Base-by-base conservation (phyloP, 37 sponge, comb jelly and placozoan genomes). In the Agelas oroides region DNA sequence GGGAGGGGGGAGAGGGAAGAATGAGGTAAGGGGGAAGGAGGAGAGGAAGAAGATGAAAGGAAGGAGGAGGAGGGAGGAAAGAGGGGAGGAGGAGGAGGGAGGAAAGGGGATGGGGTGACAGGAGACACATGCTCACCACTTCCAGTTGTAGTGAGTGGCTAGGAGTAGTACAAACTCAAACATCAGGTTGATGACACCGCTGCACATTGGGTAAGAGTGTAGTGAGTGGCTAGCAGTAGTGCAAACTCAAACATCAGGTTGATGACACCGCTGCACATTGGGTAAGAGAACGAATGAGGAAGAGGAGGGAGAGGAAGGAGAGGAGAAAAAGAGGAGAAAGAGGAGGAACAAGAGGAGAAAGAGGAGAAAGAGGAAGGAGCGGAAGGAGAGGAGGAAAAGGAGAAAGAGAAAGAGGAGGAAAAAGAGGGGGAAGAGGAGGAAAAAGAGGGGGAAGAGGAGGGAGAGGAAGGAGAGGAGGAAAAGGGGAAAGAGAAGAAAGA, bases 171-270 rank as follows among this genome's bases (percentile, higher is more conserved):
- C 35, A 75, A 73, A 90, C 6, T 85, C 31, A 53, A 52, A 80
- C 40, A 90, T 53, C 53, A 90, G 59, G 31, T 69, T 32, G 27
- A 90, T 65, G 5, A 85, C 54, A 21, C 91, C 91, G 27, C 85
- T 84, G 70, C 36, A 8, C 46, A 46, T 46, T 46, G 46, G 46
- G 8, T 8, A 8, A 46, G 46, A 46, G 46, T 41, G 53, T 85
- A 90, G 41, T 75, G 86, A 0, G 38, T 65, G 24, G 91, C 74
- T 37, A 90, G 76, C 18, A 80, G 28, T 32, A 24, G 55, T 12
- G 80, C 35, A 75, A 73, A 90, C 6, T 85, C 31, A 53, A 52
- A 80, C 40, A 90, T 53, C 53, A 90, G 59, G 31, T 69, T 32
- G 27, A 90, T 65, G 5, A 85, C 54, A 21, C 91, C 91, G 27